Conservation (phyloP, 30 jellyfish, hydroid and myxozoan genomes). For the Aurelia aurita region DNA sequence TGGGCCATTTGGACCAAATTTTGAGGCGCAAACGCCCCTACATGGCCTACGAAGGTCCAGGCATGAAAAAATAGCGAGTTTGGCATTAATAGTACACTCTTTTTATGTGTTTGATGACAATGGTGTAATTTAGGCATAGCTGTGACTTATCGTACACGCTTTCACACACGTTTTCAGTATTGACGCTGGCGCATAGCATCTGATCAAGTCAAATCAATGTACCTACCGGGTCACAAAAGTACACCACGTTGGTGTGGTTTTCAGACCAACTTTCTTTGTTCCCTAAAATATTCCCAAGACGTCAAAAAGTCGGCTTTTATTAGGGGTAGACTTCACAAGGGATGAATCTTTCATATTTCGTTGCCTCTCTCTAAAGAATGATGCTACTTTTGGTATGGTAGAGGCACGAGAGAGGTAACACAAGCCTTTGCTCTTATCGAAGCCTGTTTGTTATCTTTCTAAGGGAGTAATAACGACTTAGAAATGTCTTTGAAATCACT, state of each 20-base stretch:
- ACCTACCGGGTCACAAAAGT: conserved; percentile 52
- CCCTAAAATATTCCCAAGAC: neutral
- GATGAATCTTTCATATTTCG: neutral
- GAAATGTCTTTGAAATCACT: neutral
- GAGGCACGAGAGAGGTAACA: no score
- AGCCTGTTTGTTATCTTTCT: no score
- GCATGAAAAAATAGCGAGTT: conserved; percentile 26
- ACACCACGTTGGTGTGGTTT: conserved; percentile 60
- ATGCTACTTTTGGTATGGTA: neutral
- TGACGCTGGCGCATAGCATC: conserved; percentile 24
- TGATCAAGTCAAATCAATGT: conserved; percentile 5
- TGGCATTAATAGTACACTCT: conserved; percentile 54
- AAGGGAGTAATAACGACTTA: no score
- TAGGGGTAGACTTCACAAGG: neutral
- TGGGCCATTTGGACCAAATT: conserved; percentile 12
- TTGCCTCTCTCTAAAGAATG: conserved; percentile 6
- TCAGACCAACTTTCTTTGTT: conserved; percentile 30
- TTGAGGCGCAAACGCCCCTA: conserved; percentile 20
- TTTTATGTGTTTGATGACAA: conserved; percentile 66
- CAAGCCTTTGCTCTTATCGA: no score
- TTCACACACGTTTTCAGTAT: conserved; percentile 55
- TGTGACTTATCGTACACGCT: conserved; percentile 80
- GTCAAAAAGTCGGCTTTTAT: neutral
- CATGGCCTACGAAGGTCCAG: conserved; percentile 11
- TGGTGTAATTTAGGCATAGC: conserved; percentile 85